Evolutionary conservation across 2,797 vertebrate species (phyloP), one percentile per base, ranked within the genome.

Genomic region (Enteromius mattozi): DNA sequence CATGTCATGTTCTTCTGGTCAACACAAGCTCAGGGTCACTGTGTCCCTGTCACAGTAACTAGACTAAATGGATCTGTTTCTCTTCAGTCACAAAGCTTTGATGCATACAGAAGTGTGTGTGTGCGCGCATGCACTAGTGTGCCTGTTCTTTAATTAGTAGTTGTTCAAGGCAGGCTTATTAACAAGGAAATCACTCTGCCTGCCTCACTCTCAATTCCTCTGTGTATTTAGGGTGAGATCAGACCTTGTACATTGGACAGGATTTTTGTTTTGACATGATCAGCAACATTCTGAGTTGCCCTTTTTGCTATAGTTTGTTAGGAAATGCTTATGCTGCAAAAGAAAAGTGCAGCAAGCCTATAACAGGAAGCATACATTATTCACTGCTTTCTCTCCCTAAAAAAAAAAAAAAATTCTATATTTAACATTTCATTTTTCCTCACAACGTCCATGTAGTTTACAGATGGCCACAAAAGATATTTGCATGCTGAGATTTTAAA

Each of bases 271-370:
- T 81, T 77, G 17, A 75, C 71, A 56, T 37, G 59, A 69, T 81
- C 78, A 71, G 72, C 81, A 77, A 59, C 81, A 78, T 88, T 68
- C 56, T 24, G 72, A 77, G 49, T 45, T 54, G 59, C 66, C 77
- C 51, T 76, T 85, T 63, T 80, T 79, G 63, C 51, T 79, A 54
- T 42, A 56, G 33, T 45, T 78, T 69, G 61, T 27, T 61, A 59
- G 45, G 74, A 80, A 76, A n/a, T 81, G 81, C 87, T 78, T 33
- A 78, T 17, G 2, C 30, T 12, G 84, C 87, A 83, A 42, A 70
- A 45, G 37, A 76, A 59, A 78, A 81, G 63, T 81, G 81, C 84
- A 86, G 69, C 77, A 54, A 80, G 61, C 59, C 77, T 75, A 24
- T 35, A 35, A 13, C 65, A 7, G 40, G 24, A 72, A n/a, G 30